A percentile compares a stretch with the other conserved stretches of the same genome.
Conservation (phyloP, 1,140 invertebrate species). For the Nasonia vitripennis region DNA sequence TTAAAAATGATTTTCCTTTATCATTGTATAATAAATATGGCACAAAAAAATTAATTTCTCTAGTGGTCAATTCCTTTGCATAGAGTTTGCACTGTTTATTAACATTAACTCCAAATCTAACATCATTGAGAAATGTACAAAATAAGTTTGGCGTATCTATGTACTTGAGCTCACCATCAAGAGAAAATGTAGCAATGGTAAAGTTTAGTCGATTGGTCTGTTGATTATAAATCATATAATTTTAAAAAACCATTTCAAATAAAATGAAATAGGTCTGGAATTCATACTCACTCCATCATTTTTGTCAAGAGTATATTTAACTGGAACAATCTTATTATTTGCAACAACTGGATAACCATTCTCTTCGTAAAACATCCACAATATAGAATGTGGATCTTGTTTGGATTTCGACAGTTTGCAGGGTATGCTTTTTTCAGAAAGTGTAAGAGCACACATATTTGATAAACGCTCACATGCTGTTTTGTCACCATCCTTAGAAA, state of each 20-base stretch:
- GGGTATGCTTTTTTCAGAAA: slow-evolving; percentile 76
- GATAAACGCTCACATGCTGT: slow-evolving; percentile 81
- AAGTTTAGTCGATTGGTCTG: slow-evolving; percentile 74
- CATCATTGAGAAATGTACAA: slow-evolving; percentile 73
- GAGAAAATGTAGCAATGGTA: slow-evolving; percentile 66
- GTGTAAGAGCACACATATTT: slow-evolving; percentile 82
- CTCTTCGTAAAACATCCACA: slow-evolving; percentile 77
- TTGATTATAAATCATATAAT: slow-evolving; percentile 57
- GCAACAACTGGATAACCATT: slow-evolving; percentile 73
- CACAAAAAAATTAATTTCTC: slow-evolving; percentile 76
- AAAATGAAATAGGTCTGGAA: slow-evolving; percentile 9
- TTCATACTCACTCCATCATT: slow-evolving; percentile 66
- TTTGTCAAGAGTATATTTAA: slow-evolving; percentile 75
- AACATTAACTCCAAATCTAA: slow-evolving; percentile 78
- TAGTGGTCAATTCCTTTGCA: slow-evolving; percentile 75
- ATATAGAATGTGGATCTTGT: slow-evolving; percentile 68
- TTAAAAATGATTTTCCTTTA: slow-evolving; percentile 72
- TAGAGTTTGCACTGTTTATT: slow-evolving; percentile 74
- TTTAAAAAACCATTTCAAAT: background rate
- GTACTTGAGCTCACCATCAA: slow-evolving; percentile 67
- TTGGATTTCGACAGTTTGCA: slow-evolving; percentile 75
- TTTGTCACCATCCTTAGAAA: slow-evolving; percentile 73
- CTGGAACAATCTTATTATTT: slow-evolving; percentile 73
- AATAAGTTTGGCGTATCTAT: slow-evolving; percentile 71
- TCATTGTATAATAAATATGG: slow-evolving; percentile 77